A percentile compares a stretch with the other conserved stretches of the same genome.
These are phyloP conservation scores for Callithrix jacchus DNA, from an alignment of 2,113 vertebrate species.

Conservation along the genomic window DNA sequence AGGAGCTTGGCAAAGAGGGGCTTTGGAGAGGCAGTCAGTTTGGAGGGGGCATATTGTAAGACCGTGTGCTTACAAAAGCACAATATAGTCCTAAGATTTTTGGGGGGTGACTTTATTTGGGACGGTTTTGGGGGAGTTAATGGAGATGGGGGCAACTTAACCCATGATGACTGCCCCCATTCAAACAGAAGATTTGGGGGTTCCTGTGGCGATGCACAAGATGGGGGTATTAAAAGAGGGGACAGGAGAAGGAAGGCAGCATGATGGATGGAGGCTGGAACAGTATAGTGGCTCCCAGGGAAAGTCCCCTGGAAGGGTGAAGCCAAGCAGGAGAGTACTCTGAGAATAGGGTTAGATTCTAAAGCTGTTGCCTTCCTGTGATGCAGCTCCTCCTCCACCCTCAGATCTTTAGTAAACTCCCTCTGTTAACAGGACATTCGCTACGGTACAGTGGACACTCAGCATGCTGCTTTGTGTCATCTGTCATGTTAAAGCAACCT, in stretches of 20 bases:
- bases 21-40: not conserved
- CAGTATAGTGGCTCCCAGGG: not conserved
- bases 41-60: not conserved
- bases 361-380: not conserved
- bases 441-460: not conserved
- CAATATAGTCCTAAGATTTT: not conserved
- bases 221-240: not conserved
- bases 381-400: not conserved
- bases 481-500: not conserved
- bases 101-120: not conserved
- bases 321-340: not conserved
- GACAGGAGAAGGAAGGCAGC: not conserved
- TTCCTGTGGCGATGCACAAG: not conserved
- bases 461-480: not conserved
- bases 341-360: not conserved
- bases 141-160: not conserved
- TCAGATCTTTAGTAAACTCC: not conserved
- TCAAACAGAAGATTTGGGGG: not conserved
- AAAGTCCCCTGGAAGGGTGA: not conserved
- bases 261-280: rapidly evolving
- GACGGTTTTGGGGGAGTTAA: not conserved
- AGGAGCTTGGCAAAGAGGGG: not conserved
- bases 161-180: no score
- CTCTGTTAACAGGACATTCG: not conserved
- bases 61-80: not conserved